Percentiles rank a stretch among this genome's conserved stretches.
Evolutionary conservation across 2,113 vertebrate species (phyloP).

Genomic region (Anthoscopus minutus): DNA sequence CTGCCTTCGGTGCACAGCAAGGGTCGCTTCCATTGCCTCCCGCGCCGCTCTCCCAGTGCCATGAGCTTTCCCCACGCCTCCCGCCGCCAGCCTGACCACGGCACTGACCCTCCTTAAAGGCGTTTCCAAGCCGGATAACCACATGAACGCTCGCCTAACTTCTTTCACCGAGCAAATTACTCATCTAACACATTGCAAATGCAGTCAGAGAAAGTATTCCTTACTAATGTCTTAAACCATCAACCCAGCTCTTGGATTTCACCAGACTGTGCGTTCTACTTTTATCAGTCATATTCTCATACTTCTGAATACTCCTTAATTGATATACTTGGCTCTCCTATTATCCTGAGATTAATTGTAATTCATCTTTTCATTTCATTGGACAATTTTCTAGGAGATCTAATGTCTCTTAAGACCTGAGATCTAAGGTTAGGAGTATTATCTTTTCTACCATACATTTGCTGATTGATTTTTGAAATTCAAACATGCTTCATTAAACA

Average conservation of each 20-base stretch:
- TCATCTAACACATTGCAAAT: background rate
- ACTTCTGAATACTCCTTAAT: background rate
- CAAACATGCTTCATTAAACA: background rate
- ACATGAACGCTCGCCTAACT: background rate
- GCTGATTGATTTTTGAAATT: background rate
- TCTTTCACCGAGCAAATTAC: background rate
- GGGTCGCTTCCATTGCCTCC: background rate
- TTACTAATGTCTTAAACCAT: background rate
- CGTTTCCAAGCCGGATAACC: background rate
- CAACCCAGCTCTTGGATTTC: background rate
- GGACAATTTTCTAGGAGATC: background rate
- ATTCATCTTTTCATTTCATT: background rate
- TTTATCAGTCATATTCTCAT: accelerated
- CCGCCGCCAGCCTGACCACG: accelerated
- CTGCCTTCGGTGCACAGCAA: background rate
- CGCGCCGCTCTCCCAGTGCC: accelerated
- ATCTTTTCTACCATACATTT: background rate
- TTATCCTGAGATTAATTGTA: background rate
- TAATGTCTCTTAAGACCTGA: background rate
- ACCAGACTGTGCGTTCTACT: background rate
- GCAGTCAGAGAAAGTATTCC: background rate
- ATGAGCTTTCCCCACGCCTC: accelerated
- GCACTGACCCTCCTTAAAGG: background rate
- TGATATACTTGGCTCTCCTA: background rate
- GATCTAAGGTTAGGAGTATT: too few relatives aligned